Conservation (phyloP, 2,888 invertebrate genomes). For the Sepiola atlantica region DNA sequence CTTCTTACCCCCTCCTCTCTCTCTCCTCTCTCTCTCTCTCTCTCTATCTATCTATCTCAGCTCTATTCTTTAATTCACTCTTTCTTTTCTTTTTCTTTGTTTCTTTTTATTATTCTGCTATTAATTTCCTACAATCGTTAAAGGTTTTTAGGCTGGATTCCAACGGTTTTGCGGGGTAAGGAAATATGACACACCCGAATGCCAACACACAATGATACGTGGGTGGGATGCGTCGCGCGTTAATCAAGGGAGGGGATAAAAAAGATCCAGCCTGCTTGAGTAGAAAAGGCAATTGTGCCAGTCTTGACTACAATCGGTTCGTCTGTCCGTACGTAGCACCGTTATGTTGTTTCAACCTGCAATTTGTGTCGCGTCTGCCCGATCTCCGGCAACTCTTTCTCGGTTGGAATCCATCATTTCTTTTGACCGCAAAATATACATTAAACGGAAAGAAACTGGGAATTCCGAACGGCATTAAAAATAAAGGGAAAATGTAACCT, state of each 20-base stretch:
- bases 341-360: no score
- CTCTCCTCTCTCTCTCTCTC: no score
- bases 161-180: not conserved
- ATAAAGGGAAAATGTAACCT: no score
- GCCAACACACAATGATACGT: not conserved
- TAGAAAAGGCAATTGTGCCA: not conserved
- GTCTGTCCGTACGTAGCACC: no score
- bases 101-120: not conserved
- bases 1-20: not conserved
- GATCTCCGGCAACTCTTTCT: no score
- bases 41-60: no score
- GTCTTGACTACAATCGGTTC: no score
- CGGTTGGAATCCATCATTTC: no score
- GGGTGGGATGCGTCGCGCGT: not conserved
- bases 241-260: not conserved
- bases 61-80: not conserved
- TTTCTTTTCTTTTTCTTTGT: not conserved
- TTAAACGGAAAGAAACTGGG: no score
- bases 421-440: no score
- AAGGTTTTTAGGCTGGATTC: not conserved
- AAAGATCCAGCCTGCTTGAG: not conserved
- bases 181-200: not conserved
- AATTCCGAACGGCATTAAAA: no score
- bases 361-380: no score
- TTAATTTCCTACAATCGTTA: not conserved